Evolutionary conservation across 1,140 invertebrate species (phyloP).

Genomic region (Mercenaria mercenaria): DNA sequence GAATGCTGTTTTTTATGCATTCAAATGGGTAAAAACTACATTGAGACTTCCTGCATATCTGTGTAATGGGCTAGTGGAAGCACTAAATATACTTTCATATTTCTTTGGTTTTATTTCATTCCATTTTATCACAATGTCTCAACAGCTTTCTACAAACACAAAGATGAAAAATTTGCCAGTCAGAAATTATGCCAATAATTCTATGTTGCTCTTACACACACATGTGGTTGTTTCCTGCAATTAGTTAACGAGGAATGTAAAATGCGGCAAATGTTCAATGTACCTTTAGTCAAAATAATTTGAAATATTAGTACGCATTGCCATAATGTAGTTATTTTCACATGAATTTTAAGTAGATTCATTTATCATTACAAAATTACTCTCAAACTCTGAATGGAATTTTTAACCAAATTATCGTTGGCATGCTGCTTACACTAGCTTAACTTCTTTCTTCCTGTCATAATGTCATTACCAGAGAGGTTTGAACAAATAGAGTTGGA

Average conservation of each 20-base stretch:
- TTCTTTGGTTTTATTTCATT: too few species aligned
- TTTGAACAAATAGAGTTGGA: conserved; percentile 21
- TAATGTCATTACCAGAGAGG: not conserved
- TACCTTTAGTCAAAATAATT: conserved; percentile 19
- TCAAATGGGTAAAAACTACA: too few species aligned
- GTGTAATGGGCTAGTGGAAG: too few species aligned
- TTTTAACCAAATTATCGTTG: not conserved
- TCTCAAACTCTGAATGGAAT: conserved; percentile 21
- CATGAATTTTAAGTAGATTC: conserved; percentile 32
- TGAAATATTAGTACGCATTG: conserved; percentile 10
- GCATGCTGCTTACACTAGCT: conserved; percentile 6
- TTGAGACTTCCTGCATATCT: too few species aligned
- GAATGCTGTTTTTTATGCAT: too few species aligned
- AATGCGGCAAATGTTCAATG: not conserved
- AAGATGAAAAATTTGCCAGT: too few species aligned
- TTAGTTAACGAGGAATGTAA: not conserved
- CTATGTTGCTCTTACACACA: not conserved
- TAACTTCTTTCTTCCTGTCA: not conserved
- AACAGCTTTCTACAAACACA: too few species aligned
- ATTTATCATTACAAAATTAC: conserved; percentile 37
- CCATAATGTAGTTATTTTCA: conserved; percentile 39
- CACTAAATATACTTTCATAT: not conserved
- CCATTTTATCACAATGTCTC: too few species aligned
- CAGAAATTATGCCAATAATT: too few species aligned
- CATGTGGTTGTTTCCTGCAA: conserved; percentile 3